A percentile compares a stretch with the other conserved stretches of the same genome.
Conservation (phyloP, 1,140 invertebrate species). For the Potamilus streckersoni region DNA sequence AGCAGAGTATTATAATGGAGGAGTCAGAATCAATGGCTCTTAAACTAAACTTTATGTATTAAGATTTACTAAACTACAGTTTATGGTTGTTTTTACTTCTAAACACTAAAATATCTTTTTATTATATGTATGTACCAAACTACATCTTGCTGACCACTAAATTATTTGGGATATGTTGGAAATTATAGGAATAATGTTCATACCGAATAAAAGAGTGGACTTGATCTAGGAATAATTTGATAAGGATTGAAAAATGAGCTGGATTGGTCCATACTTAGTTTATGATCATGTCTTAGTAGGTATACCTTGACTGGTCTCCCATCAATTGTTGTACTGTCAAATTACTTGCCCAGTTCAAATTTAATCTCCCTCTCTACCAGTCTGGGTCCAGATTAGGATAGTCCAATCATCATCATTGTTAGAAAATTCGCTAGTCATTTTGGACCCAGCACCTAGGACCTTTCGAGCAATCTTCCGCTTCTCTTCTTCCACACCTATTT, state of each 20-base stretch:
- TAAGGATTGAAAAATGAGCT: no score
- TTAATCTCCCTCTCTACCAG: conserved; percentile 81
- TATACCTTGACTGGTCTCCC: conserved; percentile 79
- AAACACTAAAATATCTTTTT: no score
- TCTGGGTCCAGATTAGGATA: conserved; percentile 81
- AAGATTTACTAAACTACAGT: background rate
- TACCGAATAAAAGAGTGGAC: no score
- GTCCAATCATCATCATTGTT: conserved; percentile 77
- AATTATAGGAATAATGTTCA: no score
- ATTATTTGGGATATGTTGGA: no score
- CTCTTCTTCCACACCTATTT: conserved; percentile 22
- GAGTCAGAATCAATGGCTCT: background rate
- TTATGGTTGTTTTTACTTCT: background rate
- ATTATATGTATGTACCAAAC: background rate
- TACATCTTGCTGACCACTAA: no score
- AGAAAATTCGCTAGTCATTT: conserved; percentile 78
- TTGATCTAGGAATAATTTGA: no score
- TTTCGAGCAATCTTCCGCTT: conserved; percentile 23
- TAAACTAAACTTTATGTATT: background rate
- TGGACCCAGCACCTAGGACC: conserved; percentile 72
- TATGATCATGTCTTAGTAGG: no score
- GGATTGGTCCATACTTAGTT: no score
- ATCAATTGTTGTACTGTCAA: conserved; percentile 86
- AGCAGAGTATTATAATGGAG: background rate
- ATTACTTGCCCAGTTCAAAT: conserved; percentile 82